Evolutionary conservation across 2,797 vertebrate genomes (phyloP).

Genomic region (Neosilurus hyrtlii): DNA sequence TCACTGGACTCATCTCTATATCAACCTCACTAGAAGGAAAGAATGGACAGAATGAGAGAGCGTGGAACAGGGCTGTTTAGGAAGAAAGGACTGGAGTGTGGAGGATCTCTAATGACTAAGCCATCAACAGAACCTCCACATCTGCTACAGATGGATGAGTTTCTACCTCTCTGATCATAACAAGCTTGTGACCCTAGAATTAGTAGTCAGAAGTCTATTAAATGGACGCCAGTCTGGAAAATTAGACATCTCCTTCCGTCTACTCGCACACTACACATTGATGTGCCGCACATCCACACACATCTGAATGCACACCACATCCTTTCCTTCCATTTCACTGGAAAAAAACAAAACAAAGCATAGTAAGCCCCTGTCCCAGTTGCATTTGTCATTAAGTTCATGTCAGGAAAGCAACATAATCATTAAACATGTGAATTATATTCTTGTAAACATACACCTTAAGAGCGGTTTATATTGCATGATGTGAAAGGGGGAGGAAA

Average conservation of each 20-base stretch:
- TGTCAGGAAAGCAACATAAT: constrained; percentile 63
- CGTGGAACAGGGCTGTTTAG: constrained; percentile 25
- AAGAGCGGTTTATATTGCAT: constrained; percentile 81
- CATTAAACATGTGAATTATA: constrained; percentile 68
- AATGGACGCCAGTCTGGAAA: constrained; percentile 50
- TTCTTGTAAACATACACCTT: constrained; percentile 82
- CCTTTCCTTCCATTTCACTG: constrained; percentile 57
- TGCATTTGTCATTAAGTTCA: constrained; percentile 63
- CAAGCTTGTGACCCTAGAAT: background rate
- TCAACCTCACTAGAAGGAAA: constrained; percentile 62
- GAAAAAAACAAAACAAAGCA: constrained; percentile 45
- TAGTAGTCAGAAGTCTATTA: constrained; percentile 5
- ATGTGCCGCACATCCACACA: constrained; percentile 52
- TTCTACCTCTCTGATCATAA: constrained; percentile 7
- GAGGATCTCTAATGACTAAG: constrained; percentile 59
- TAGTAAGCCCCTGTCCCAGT: constrained; percentile 55
- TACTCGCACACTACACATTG: constrained; percentile 49
- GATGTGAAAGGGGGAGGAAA: constrained; percentile 63
- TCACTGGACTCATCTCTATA: constrained; percentile 47
- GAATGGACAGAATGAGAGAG: constrained; percentile 64
- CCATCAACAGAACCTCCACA: constrained; percentile 64
- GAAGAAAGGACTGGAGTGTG: constrained; percentile 44
- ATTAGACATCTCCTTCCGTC: constrained; percentile 55
- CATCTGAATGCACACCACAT: constrained; percentile 36
- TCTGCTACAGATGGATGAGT: constrained; percentile 32